These are phyloP conservation scores for Apamea monoglypha DNA, from an alignment of 2,888 invertebrate species.

Conservation along the genomic window DNA sequence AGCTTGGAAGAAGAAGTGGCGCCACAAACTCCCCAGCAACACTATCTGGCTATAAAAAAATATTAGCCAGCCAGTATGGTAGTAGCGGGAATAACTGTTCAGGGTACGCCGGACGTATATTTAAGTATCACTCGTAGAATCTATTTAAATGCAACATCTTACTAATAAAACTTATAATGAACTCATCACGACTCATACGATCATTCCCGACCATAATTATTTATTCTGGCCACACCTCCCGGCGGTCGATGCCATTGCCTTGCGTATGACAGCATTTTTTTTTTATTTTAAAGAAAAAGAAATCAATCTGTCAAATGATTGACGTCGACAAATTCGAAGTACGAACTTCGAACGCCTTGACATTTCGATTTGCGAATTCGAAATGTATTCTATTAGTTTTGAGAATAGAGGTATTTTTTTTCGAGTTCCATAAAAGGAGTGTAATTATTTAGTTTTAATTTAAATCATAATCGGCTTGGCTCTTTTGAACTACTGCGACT, in stretches of 20 bases:
- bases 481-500: conserved; percentile 2
- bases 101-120: conserved; percentile 10
- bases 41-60: background rate
- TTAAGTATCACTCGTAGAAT: conserved; percentile 10
- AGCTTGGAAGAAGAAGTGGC: background rate
- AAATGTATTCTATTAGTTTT: conserved; percentile 54
- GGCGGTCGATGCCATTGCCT: conserved; percentile 70
- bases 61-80: background rate
- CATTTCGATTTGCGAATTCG: conserved; percentile 63
- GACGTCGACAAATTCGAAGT: conserved; percentile 61
- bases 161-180: conserved; percentile 43
- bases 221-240: conserved; percentile 66
- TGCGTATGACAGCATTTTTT: conserved; percentile 59
- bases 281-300: conserved; percentile 52
- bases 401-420: background rate
- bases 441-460: conserved; percentile 29
- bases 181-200: conserved; percentile 42
- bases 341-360: conserved; percentile 63
- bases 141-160: conserved; percentile 41
- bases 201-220: conserved; percentile 58
- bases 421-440: conserved; percentile 22
- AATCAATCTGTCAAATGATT: conserved; percentile 67
- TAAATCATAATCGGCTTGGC: background rate
- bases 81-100: background rate
- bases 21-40: background rate